Percentiles rank a stretch among this genome's conserved stretches.
Evolutionary conservation across 2,113 vertebrate genomes (phyloP).

Genomic region (Sciurus niger): DNA sequence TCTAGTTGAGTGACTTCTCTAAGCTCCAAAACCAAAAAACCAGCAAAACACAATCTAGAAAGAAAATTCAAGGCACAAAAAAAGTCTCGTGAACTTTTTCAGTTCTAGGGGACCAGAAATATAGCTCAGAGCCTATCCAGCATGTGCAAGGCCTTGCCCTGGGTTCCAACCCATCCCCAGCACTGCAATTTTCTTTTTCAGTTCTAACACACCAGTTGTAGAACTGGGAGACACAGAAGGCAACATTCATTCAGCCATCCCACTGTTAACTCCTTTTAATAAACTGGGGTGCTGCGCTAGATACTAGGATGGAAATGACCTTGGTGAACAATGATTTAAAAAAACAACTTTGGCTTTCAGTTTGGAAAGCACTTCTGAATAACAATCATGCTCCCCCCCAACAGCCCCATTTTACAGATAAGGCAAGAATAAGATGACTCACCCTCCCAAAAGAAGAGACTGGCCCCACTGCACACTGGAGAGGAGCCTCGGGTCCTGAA

Average conservation of each 20-base stretch:
- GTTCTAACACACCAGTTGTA: neutral
- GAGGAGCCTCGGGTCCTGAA: neutral
- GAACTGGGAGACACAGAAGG: neutral
- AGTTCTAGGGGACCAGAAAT: too few relatives aligned
- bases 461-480: neutral
- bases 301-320: neutral
- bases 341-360: neutral
- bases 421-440: neutral
- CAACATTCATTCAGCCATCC: neutral
- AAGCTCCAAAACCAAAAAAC: neutral
- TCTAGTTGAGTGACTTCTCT: neutral
- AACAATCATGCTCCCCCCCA: neutral
- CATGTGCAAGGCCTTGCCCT: too few relatives aligned
- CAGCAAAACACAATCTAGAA: slow-evolving; percentile 24
- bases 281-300: neutral
- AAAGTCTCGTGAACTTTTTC: neutral
- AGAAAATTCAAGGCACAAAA: slow-evolving; percentile 18
- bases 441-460: neutral
- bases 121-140: too few relatives aligned
- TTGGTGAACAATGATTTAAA: neutral
- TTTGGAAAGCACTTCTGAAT: neutral
- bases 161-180: too few relatives aligned
- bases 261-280: neutral
- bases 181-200: neutral
- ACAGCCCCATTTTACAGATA: neutral